Percentiles rank a stretch among this genome's conserved stretches.
Conservation (phyloP, 2,888 invertebrate species). For the Dryomyza anilis region DNA sequence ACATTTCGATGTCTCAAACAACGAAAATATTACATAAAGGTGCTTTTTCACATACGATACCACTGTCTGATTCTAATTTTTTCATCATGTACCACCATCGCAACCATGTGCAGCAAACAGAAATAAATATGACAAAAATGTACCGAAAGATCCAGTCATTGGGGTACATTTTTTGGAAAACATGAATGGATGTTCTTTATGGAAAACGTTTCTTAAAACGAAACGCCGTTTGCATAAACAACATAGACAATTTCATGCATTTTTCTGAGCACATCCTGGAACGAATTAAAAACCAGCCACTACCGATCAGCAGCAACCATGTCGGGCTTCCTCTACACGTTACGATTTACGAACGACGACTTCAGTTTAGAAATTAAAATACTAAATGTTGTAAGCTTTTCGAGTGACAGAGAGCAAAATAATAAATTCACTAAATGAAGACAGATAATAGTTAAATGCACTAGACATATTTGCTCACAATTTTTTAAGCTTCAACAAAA, state of each 20-base stretch:
- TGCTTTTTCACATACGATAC: conserved; percentile 64
- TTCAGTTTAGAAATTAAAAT: background rate
- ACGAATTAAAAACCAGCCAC: background rate
- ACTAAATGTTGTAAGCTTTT: no score
- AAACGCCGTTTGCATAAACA: conserved; percentile 41
- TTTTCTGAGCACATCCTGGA: no score
- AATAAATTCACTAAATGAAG: no score
- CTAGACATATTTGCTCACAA: no score
- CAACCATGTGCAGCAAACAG: conserved; percentile 47
- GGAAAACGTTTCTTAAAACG: conserved; percentile 38
- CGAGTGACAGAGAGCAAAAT: no score
- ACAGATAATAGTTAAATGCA: no score
- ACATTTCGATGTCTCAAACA: conserved; percentile 18
- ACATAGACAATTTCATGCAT: no score
- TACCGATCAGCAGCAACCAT: background rate
- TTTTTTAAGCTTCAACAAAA: no score
- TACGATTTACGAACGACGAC: background rate
- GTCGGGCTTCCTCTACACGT: background rate
- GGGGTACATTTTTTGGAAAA: no score
- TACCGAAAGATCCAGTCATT: no score
- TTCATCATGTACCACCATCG: conserved; percentile 63
- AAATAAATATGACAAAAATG: background rate
- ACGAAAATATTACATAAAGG: conserved; percentile 41
- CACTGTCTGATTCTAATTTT: conserved; percentile 62
- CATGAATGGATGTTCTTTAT: conserved; percentile 41